These are phyloP conservation scores for Lasioglossum leucozonium DNA, from an alignment of 2,888 invertebrate species.

Conservation along the genomic window DNA sequence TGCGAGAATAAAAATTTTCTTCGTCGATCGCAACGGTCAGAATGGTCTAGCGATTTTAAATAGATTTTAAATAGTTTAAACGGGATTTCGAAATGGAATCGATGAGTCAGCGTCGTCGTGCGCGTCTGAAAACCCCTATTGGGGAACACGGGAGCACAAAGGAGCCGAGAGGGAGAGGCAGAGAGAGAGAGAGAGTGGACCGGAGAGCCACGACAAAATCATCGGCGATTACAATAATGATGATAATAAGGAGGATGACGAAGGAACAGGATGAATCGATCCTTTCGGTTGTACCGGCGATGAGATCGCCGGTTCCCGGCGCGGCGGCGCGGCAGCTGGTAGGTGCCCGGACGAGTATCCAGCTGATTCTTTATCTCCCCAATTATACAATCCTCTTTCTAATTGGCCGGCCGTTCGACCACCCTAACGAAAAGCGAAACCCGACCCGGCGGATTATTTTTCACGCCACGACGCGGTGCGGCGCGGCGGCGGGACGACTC, in stretches of 20 bases:
- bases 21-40: background rate
- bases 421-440: slow-evolving; percentile 68
- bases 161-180: too few species aligned
- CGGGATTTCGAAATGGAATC: background rate
- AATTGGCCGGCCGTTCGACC: slow-evolving; percentile 76
- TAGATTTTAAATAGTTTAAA: background rate
- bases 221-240: slow-evolving; percentile 52
- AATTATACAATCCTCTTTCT: slow-evolving; percentile 82
- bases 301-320: slow-evolving; percentile 13
- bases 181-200: too few species aligned
- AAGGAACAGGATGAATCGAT: slow-evolving; percentile 59
- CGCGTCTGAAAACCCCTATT: background rate
- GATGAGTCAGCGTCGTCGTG: slow-evolving; percentile 1
- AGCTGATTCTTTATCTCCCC: slow-evolving; percentile 81
- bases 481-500: slow-evolving; percentile 46
- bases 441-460: slow-evolving; percentile 57
- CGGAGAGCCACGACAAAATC: slow-evolving; percentile 33
- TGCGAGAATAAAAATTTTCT: background rate
- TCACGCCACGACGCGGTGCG: too few species aligned
- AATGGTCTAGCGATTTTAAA: background rate
- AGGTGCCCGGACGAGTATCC: slow-evolving; percentile 82
- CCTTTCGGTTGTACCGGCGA: slow-evolving; percentile 42
- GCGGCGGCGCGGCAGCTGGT: slow-evolving; percentile 77
- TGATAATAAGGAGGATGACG: slow-evolving; percentile 52
- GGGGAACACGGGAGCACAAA: slow-evolving; percentile 11